Evolutionary conservation across 2,113 vertebrate species (phyloP).

Genomic region (Dicaeum eximium): DNA sequence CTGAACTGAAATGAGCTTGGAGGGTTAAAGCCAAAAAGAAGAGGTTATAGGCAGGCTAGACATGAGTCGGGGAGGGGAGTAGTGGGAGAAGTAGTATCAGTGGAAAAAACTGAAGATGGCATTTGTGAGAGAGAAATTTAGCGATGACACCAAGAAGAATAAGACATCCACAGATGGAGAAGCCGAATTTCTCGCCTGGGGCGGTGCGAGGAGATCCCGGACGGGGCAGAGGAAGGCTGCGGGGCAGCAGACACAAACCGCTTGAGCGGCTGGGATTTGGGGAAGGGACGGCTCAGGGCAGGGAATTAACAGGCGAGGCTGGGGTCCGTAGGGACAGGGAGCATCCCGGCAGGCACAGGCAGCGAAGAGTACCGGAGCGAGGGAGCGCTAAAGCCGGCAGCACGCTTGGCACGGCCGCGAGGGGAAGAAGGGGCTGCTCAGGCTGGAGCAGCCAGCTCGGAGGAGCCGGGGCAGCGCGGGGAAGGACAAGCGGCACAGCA

Average conservation of each 20-base stretch:
- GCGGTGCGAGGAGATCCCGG: fast-evolving
- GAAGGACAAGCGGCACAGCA: not conserved
- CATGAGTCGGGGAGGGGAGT: fast-evolving
- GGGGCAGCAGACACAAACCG: not conserved
- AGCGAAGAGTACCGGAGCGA: not conserved
- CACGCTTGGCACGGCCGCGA: not conserved
- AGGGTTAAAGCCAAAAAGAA: not conserved
- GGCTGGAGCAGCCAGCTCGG: not conserved
- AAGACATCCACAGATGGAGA: not conserved
- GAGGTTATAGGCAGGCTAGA: not conserved
- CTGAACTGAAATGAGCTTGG: not conserved
- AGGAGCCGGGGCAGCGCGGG: not conserved
- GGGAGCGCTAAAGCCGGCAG: not conserved
- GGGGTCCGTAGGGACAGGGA: fast-evolving
- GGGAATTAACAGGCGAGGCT: fast-evolving
- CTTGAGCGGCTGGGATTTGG: not conserved
- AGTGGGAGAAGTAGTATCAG: fast-evolving
- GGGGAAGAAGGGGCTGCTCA: no score
- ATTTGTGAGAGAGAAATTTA: not conserved
- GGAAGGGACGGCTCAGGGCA: fast-evolving
- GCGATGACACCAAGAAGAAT: not conserved
- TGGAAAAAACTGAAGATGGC: not conserved
- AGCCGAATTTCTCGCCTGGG: fast-evolving
- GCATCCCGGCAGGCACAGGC: not conserved
- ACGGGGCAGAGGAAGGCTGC: not conserved